Percentiles rank a stretch among this genome's conserved stretches.
Evolutionary conservation across 1,140 invertebrate species (phyloP).

Genomic region (Drosophila prosaltans): DNA sequence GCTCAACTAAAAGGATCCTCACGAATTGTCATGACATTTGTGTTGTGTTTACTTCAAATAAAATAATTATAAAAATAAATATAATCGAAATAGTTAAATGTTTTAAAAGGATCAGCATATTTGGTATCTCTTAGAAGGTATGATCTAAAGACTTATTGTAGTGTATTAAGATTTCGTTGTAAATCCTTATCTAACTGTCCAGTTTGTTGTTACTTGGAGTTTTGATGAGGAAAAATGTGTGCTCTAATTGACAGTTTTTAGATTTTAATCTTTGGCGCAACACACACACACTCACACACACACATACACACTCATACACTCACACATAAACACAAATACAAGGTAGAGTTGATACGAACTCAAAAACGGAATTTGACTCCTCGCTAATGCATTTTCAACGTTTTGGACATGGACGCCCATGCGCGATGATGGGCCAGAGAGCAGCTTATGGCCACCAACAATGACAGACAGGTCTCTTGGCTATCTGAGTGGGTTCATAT

Average conservation of each 20-base stretch:
- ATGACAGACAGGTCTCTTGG: conserved; percentile 53
- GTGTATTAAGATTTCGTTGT: conserved; percentile 4
- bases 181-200: background rate
- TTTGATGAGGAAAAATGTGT: conserved; percentile 81
- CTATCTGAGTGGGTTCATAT: conserved; percentile 6
- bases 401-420: conserved; percentile 65
- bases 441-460: conserved; percentile 79
- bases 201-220: conserved; percentile 54
- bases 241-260: conserved; percentile 81
- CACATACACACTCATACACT: background rate
- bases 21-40: background rate
- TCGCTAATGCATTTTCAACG: conserved; percentile 78
- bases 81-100: too few species aligned
- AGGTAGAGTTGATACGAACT: background rate
- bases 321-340: background rate
- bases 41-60: too few species aligned
- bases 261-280: conserved; percentile 74
- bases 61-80: too few species aligned
- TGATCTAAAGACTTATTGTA: background rate
- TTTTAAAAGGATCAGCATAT: too few species aligned
- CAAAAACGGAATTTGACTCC: conserved; percentile 59
- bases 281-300: background rate
- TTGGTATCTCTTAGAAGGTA: too few species aligned
- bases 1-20: background rate
- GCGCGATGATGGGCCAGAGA: conserved; percentile 58